These are phyloP conservation scores for Dinoponera quadriceps DNA, from an alignment of 1,140 invertebrate genomes.

Conservation along the genomic window DNA sequence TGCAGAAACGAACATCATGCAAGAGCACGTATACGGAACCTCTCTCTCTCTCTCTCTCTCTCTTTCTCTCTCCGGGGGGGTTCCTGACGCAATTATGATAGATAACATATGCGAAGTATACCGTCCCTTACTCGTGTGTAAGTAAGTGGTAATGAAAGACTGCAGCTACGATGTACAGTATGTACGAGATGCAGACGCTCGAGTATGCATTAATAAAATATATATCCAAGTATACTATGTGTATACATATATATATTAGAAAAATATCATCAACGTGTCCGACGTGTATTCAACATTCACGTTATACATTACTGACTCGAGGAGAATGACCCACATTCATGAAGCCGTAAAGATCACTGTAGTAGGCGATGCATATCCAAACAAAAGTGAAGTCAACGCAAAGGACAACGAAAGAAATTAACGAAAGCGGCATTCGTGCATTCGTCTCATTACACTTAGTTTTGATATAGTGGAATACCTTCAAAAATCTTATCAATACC, in stretches of 20 bases:
- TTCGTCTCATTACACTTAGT: slow-evolving; percentile 76
- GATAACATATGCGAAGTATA: slow-evolving; percentile 45
- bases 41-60: slow-evolving; percentile 3
- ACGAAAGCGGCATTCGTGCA: slow-evolving; percentile 78
- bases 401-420: slow-evolving; percentile 62
- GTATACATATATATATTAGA: slow-evolving; percentile 13
- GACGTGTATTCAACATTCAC: slow-evolving; percentile 42
- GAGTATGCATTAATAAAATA: slow-evolving; percentile 57
- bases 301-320: slow-evolving; percentile 69
- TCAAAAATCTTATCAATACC: slow-evolving; percentile 89
- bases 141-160: slow-evolving; percentile 52
- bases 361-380: slow-evolving; percentile 61
- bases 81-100: slow-evolving; percentile 27
- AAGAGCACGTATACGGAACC: slow-evolving; percentile 27
- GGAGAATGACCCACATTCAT: slow-evolving; percentile 81
- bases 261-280: slow-evolving; percentile 52
- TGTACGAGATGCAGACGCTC: slow-evolving; percentile 52
- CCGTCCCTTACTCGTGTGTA: slow-evolving; percentile 33
- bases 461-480: slow-evolving; percentile 85
- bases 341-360: slow-evolving; percentile 65
- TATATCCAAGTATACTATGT: slow-evolving; percentile 10
- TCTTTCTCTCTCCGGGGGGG: background rate
- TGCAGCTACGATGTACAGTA: slow-evolving; percentile 58
- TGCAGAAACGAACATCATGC: slow-evolving; percentile 50
- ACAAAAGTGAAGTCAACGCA: slow-evolving; percentile 59